Percentiles rank a stretch among this genome's conserved stretches.
These are phyloP conservation scores for Nephrotoma appendiculata DNA, from an alignment of 2,888 invertebrate genomes.

Conservation along the genomic window DNA sequence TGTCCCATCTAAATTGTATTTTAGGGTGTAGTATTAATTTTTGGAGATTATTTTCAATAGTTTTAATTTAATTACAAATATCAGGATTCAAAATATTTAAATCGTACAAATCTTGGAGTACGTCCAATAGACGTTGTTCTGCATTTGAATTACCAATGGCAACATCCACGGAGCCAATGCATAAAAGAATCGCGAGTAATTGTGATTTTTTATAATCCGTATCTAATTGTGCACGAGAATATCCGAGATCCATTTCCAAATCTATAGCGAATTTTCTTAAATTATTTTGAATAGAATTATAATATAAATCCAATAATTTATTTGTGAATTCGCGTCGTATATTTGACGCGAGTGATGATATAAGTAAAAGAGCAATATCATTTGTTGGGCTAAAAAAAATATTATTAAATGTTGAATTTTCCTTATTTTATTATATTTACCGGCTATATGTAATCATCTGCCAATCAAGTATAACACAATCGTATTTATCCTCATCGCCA, in stretches of 20 bases:
- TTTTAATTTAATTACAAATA: background rate
- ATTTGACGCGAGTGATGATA: conserved; percentile 58
- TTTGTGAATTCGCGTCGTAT: conserved; percentile 48
- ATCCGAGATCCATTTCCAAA: conserved; percentile 39
- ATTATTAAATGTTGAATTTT: background rate
- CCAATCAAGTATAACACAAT: conserved; percentile 65
- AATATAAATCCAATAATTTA: conserved; percentile 53
- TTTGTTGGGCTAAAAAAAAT: conserved; percentile 45
- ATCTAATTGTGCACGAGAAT: conserved; percentile 37
- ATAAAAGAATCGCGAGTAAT: conserved; percentile 56
- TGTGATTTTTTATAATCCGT: conserved; percentile 49
- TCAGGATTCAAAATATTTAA: conserved; percentile 43
- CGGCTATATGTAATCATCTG: conserved; percentile 69
- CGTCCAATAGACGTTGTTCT: conserved; percentile 57
- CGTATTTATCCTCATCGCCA: conserved; percentile 27
- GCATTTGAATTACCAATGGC: conserved; percentile 62
- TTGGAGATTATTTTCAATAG: background rate
- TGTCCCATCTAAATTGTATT: background rate
- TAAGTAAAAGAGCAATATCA: conserved; percentile 56
- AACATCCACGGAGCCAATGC: conserved; percentile 69
- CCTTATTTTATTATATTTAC: conserved; percentile 12
- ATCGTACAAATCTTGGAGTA: conserved; percentile 54
- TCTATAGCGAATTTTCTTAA: conserved; percentile 47
- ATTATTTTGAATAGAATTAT: conserved; percentile 44
- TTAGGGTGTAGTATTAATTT: background rate